Conservation (phyloP, 2,113 vertebrate genomes). For the Nicator chloris region DNA sequence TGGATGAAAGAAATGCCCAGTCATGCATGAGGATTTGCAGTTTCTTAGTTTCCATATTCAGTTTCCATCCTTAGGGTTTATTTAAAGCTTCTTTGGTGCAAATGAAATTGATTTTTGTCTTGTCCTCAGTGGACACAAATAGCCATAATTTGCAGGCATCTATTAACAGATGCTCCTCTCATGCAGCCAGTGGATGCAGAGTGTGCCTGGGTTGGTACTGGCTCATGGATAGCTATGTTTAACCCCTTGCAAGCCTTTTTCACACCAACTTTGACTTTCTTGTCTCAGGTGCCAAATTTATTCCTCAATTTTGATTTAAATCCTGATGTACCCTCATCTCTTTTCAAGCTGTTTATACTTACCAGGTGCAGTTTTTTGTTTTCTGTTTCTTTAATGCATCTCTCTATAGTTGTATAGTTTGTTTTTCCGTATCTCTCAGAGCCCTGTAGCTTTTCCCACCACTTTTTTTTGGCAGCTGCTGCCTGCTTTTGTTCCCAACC, state of each 20-base stretch:
- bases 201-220: background rate
- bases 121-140: background rate
- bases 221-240: background rate
- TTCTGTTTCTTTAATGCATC: background rate
- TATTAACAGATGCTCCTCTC: background rate
- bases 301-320: background rate
- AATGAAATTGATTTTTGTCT: background rate
- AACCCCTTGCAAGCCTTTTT: background rate
- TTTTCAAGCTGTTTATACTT: background rate
- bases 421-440: too few relatives aligned
- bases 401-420: background rate
- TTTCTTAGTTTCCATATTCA: background rate
- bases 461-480: background rate
- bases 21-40: background rate
- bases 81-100: background rate
- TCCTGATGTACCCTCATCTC: background rate
- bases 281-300: background rate
- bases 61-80: background rate
- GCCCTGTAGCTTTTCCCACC: background rate
- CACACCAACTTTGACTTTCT: background rate
- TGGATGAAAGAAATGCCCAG: background rate
- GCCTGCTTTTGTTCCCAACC: background rate
- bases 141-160: background rate
- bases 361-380: fast-evolving
- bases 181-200: background rate